phyloP scores from a whole-genome alignment of 1,140 invertebrate species.

The Leptestheria dahalacensis region DNA sequence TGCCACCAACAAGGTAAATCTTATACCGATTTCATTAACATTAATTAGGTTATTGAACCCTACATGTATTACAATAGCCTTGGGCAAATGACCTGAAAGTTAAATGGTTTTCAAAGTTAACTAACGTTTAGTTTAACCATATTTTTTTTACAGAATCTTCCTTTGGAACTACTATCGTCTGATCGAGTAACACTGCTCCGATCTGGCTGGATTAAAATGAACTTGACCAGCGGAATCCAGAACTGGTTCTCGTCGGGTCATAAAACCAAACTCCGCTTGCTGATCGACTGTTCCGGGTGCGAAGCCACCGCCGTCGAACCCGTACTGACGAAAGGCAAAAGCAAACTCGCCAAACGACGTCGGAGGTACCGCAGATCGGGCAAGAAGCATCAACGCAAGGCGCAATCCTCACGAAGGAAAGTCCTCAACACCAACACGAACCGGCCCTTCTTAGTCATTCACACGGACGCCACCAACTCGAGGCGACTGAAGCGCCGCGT shows the following conservation, averaged over 20 bases:
- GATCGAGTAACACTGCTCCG: slow-evolving; percentile 46
- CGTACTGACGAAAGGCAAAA: slow-evolving; percentile 20
- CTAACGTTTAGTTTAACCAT: background rate
- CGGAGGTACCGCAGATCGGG: slow-evolving; percentile 12
- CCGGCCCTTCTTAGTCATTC: slow-evolving; percentile 68
- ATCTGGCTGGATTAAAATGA: slow-evolving; percentile 71
- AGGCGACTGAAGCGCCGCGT: slow-evolving; percentile 48
- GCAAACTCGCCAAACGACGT: background rate
- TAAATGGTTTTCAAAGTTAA: background rate
- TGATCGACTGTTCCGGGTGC: slow-evolving; percentile 65
- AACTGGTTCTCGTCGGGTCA: slow-evolving; percentile 22
- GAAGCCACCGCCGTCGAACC: slow-evolving; percentile 38
- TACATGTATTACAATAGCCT: no score
- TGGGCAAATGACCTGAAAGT: no score
- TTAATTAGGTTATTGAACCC: no score
- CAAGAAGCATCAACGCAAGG: slow-evolving; percentile 19
- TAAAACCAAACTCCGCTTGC: slow-evolving; percentile 46
- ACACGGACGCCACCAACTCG: slow-evolving; percentile 44
- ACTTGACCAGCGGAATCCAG: slow-evolving; percentile 50
- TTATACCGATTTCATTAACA: background rate
- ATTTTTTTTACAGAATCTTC: slow-evolving; percentile 21
- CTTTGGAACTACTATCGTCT: slow-evolving; percentile 33
- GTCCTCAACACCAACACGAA: slow-evolving; percentile 14
- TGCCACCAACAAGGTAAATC: background rate
- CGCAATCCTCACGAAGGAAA: background rate